Conservation (phyloP, 2,797 vertebrate species). For the Psittacula echo region DNA sequence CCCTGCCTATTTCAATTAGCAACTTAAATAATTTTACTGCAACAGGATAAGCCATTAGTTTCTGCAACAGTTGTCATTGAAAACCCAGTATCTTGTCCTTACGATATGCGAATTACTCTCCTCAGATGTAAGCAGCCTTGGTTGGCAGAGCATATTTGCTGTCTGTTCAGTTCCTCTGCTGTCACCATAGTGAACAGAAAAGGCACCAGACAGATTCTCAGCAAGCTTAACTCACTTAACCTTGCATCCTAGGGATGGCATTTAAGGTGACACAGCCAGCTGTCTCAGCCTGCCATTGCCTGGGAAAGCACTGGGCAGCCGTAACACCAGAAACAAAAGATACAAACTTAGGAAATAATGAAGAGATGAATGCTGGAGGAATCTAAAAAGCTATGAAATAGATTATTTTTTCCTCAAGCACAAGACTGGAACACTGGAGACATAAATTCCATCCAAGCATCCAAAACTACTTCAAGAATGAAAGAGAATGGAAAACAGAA, state of each 20-base stretch:
- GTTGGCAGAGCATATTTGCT: background rate
- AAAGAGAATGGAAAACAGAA: background rate
- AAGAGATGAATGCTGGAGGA: background rate
- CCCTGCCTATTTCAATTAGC: background rate
- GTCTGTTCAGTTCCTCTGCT: background rate
- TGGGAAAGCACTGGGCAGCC: background rate
- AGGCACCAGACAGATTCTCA: background rate
- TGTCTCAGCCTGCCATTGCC: background rate
- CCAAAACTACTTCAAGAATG: background rate
- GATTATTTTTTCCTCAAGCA: background rate
- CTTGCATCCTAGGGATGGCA: background rate
- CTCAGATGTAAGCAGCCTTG: background rate
- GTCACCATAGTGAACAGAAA: rapidly evolving
- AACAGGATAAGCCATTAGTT: background rate
- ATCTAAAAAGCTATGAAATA: background rate
- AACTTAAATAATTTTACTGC: background rate
- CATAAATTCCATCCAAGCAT: background rate
- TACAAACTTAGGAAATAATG: background rate
- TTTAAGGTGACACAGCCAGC: background rate
- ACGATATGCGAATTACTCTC: background rate
- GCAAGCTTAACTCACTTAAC: background rate
- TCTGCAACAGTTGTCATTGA: background rate
- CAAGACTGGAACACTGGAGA: background rate
- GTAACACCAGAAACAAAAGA: background rate
- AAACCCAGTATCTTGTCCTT: background rate